Evolutionary conservation across 2,888 invertebrate species (phyloP), one percentile per base, ranked within the genome.

Genomic region (Archips xylosteana): DNA sequence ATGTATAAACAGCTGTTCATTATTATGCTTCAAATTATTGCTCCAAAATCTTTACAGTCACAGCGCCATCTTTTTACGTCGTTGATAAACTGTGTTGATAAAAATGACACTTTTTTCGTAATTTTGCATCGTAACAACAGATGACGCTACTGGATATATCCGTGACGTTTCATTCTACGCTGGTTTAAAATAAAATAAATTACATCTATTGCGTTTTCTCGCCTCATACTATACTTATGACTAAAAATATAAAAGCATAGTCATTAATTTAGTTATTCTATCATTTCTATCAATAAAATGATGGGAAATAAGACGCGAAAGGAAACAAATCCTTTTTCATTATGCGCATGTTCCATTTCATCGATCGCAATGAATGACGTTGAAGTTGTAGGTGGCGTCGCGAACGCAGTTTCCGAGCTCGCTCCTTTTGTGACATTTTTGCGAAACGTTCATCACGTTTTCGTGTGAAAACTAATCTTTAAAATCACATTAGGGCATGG

Each of bases 401-500:
- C 79, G 75, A 60, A 63, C 80, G 79, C 76, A 74, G 71, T 76
- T 80, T 79, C 81, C 81, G 72, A 75, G 81, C 81, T 87, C 87
- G 82, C 75, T 88, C 91, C 90, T 90, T 90, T 92, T 87, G 90
- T 92, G 93, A 91, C 89, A 89, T 79, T 89, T 89, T 92, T 85
- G 88, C 83, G 89, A 89, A 88, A 89, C 90, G 90, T 86, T 80
- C 82, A 82, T 83, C 78, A 83, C 87, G 89, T 91, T 89, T 90
- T 88, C 83, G 83, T 88, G 85, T 89, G 83, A 87, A 88, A 87
- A 85, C 83, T 85, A 79, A 76, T 82, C 76, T 74, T 80, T 83
- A 80, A 86, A 89, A 86, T 89, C 85, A 84, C 86, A 90, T 88
- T 90, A 92, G 93, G 93, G 93, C 89, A 94, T 94, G 93, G 92